Percentiles rank a stretch among this genome's conserved stretches.
Evolutionary conservation across 2,888 invertebrate genomes (phyloP).

Genomic region (Drosophila mayaguana): DNA sequence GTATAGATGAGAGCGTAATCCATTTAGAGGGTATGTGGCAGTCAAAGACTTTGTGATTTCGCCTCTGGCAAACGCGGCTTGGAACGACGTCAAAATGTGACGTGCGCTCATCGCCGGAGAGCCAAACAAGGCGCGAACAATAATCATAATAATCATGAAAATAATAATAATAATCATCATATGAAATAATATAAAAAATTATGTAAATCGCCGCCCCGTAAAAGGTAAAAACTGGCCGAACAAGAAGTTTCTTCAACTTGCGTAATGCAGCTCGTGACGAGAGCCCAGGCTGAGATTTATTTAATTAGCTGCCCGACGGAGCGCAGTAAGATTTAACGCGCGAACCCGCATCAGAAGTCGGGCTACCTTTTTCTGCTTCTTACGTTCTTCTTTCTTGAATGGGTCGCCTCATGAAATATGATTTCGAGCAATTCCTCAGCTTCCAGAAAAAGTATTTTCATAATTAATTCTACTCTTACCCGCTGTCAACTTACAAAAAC

Average conservation of each 20-base stretch:
- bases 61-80: conserved; percentile 29
- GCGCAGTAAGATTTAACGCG: conserved; percentile 26
- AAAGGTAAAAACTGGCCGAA: conserved; percentile 58
- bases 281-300: conserved; percentile 34
- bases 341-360: conserved; percentile 32
- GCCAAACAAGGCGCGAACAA: conserved; percentile 60
- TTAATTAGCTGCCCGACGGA: conserved; percentile 49
- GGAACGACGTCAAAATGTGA: conserved; percentile 39
- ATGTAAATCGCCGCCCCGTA: conserved; percentile 64
- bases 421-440: conserved; percentile 24
- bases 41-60: not conserved
- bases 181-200: conserved; percentile 69
- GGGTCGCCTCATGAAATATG: conserved; percentile 32
- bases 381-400: not conserved
- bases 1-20: no score
- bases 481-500: conserved; percentile 12
- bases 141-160: conserved; percentile 37
- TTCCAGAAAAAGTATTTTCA: conserved; percentile 31
- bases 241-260: conserved; percentile 44
- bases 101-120: conserved; percentile 42
- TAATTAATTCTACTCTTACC: conserved; percentile 42
- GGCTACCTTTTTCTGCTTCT: conserved; percentile 44
- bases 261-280: conserved; percentile 39
- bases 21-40: not conserved
- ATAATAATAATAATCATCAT: conserved; percentile 63